These are phyloP conservation scores for Danio choprae DNA, from an alignment of 2,797 vertebrate species.

Conservation along the genomic window DNA sequence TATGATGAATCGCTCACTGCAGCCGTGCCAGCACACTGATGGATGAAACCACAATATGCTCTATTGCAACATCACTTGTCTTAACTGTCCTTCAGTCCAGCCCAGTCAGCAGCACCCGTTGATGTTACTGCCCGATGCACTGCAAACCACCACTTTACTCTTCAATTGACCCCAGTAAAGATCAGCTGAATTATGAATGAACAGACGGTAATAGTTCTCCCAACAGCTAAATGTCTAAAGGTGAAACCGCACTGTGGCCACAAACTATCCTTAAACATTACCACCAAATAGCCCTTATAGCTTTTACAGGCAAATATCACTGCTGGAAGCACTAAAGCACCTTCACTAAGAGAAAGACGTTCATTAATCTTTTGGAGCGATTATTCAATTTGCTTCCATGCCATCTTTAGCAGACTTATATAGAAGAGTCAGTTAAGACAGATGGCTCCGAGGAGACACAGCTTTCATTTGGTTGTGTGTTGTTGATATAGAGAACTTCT, in stretches of 20 bases:
- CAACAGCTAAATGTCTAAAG: constrained; percentile 78
- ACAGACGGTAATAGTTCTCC: constrained; percentile 76
- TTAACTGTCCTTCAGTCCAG: constrained; percentile 36
- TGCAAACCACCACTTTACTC: constrained; percentile 64
- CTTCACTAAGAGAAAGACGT: constrained; percentile 71
- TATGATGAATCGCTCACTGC: constrained; percentile 24
- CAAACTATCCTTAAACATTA: constrained; percentile 47
- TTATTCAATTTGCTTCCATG: constrained; percentile 70
- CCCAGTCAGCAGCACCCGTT: constrained; percentile 34
- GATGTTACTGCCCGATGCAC: constrained; percentile 42
- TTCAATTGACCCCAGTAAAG: constrained; percentile 83
- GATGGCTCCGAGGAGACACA: constrained; percentile 18
- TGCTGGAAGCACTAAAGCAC: constrained; percentile 73
- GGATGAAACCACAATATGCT: constrained; percentile 31
- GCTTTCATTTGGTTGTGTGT: neutral
- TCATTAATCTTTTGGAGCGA: constrained; percentile 71
- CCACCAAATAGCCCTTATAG: constrained; percentile 35
- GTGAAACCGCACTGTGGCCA: constrained; percentile 78
- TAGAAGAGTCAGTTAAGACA: constrained; percentile 46
- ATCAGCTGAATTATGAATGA: constrained; percentile 83
- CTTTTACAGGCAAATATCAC: constrained; percentile 68
- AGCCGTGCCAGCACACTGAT: neutral
- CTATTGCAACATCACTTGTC: constrained; percentile 31
- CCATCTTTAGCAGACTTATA: constrained; percentile 67
- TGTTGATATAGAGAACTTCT: constrained; percentile 26